Evolutionary conservation across 2,797 vertebrate species (phyloP), one percentile per base, ranked within the genome.

Genomic region (Orestias chungarensis): DNA sequence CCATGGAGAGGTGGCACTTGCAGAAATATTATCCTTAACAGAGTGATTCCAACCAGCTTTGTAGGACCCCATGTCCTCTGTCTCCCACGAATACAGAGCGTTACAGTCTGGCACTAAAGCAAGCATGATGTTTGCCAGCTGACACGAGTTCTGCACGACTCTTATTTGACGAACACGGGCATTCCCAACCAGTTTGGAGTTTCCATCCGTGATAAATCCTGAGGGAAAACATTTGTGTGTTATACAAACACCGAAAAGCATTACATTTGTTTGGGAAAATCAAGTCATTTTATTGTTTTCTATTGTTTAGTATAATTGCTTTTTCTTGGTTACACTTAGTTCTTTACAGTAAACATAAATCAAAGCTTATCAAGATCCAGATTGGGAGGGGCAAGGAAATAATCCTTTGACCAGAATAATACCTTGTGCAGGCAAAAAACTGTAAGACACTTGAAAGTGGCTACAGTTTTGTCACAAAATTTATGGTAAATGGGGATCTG

Each of bases 191-290:
- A 98, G 89, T 86, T 96, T 97, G 61, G 96, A 96, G 82, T 98
- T 98, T 78, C 97, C 97, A 74, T 98, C 96, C n/a, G 97, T 99
- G 87, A 99, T 94, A 76, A 98, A 99, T 35, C 97, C 97, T 99
- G 25, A 18, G 75, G 78, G 2, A 81, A 3, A 75, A 8, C 0
- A 65, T 61, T 65, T 70, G 7, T 65, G 0, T 62, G 25, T 40
- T 44, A 27, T 7, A 61, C 11, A 17, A 2, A n/a, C 38, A n/a
- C 11, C 42, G 23, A 14, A 35, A 52, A 52, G 49, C 14, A 6
- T 61, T 40, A 1, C 3, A 61, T 12, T 50, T 50, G 10, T 23
- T 35, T 3, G 20, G 18, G 17, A 23, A 23, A 35, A 35, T 59
- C 17, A 23, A n/a, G 20, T 61, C 33, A 4, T 61, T 61, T 40